These are phyloP conservation scores for Lepidostoma basale DNA, from an alignment of 1,140 invertebrate genomes.

Conservation along the genomic window DNA sequence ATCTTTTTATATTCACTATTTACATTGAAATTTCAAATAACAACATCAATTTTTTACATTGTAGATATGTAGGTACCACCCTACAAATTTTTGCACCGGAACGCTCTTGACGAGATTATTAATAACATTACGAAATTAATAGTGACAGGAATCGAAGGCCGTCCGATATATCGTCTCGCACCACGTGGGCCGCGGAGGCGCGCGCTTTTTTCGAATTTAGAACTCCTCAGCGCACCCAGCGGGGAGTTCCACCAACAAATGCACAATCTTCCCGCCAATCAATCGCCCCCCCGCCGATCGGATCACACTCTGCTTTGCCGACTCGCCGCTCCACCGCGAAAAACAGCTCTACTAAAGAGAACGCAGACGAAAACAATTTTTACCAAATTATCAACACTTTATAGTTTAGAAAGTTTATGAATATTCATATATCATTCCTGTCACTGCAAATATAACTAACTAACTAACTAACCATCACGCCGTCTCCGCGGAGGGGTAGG, in stretches of 20 bases:
- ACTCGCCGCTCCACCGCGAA: not conserved
- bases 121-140: conserved; percentile 12
- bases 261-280: conserved; percentile 42
- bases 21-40: too few species aligned
- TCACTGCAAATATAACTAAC: too few species aligned
- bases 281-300: conserved; percentile 37
- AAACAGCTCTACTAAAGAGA: not conserved
- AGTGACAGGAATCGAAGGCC: conserved; percentile 3
- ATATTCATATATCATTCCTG: too few species aligned
- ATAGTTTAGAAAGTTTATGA: too few species aligned
- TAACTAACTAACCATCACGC: too few species aligned
- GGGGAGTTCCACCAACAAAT: conserved; percentile 42
- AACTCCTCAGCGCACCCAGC: conserved; percentile 33
- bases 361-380: too few species aligned
- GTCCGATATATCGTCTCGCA: conserved; percentile 2
- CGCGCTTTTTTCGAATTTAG: conserved; percentile 20
- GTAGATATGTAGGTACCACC: too few species aligned
- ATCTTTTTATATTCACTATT: too few species aligned
- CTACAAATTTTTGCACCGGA: not conserved
- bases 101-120: not conserved
- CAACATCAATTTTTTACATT: too few species aligned
- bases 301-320: conserved; percentile 27
- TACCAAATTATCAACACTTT: too few species aligned
- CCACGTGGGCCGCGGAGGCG: not conserved
- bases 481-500: too few species aligned